Evolutionary conservation across 2,113 vertebrate species (phyloP), one percentile per base, ranked within the genome.

Genomic region (Hypocryptadius cinnamomeus): DNA sequence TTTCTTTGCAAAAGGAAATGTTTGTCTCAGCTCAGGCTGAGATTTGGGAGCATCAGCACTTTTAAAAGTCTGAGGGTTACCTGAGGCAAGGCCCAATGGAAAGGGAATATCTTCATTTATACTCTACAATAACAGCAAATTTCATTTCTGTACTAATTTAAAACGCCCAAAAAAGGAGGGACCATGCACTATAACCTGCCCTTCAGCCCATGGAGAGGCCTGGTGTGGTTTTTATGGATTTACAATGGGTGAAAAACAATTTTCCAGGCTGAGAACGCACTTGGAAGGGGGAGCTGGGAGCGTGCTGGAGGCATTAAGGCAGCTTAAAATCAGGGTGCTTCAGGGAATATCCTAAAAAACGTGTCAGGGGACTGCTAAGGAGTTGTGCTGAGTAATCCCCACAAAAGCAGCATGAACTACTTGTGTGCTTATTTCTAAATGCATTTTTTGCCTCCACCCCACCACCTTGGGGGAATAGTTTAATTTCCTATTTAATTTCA

Each of bases 401-500:
- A 56, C 50, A 33, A 17, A 57, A 90, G 73, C 4, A 23, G 44
- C n/a, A 13, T 7, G 76, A 95, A 70, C 74, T 77, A 19, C 76
- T 85, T 35, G 61, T 83, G 78, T 87, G 18, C 25, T 90, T 53
- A 16, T 31, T 92, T 89, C 81, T 76, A 93, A 95, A 80, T 6
- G 14, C 57, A 33, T 80, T 89, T 91, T 81, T 80, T 74, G 44
- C 89, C 85, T 94, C 79, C 86, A 22, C 28, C 39, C 78, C 39
- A 24, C 7, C 57, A 51, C 65, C 91, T 86, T 71, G 24, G 18
- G 92, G 89, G 93, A 96, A 81, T 35, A 57, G 86, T 94, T 97
- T 91, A 44, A 87, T 93, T 97, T 97, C 61, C 85, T 90, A 20
- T 93, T 97, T 96, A 90, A 97, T 95, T 96, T 81, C 83, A 90